Percentiles rank a stretch among this genome's conserved stretches.
Conservation (phyloP, 2,113 vertebrate species). For the Emydura subglobosa region DNA sequence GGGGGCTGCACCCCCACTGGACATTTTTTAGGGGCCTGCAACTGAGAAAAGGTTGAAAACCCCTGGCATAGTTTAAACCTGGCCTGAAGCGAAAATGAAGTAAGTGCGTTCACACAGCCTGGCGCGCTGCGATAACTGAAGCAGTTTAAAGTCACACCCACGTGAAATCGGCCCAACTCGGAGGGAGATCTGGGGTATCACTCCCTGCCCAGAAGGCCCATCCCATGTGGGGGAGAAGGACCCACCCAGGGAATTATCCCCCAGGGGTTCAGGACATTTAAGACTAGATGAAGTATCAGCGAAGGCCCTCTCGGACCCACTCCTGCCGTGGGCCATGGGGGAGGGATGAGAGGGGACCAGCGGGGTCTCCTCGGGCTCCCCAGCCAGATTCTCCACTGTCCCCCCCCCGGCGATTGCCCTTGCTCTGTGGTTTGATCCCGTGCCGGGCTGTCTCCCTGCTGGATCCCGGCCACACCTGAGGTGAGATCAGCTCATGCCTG, state of each 20-base stretch:
- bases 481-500: no score
- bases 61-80: background rate
- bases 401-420: no score
- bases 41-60: background rate
- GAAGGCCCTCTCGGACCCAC: no score
- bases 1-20: rapidly evolving
- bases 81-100: background rate
- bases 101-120: background rate
- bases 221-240: no score
- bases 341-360: no score
- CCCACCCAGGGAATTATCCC: no score
- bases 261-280: no score
- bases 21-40: background rate
- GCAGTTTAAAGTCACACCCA: background rate
- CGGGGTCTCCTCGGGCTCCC: no score
- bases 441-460: background rate
- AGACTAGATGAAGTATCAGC: no score
- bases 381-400: no score
- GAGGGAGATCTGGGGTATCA: background rate
- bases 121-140: background rate
- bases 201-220: background rate
- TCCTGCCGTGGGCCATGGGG: no score
- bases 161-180: background rate
- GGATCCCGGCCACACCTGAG: background rate
- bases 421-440: background rate